Percentiles rank a stretch among this genome's conserved stretches.
phyloP scores from a whole-genome alignment of 2,888 invertebrate species.

The Synanthedon myopaeformis region DNA sequence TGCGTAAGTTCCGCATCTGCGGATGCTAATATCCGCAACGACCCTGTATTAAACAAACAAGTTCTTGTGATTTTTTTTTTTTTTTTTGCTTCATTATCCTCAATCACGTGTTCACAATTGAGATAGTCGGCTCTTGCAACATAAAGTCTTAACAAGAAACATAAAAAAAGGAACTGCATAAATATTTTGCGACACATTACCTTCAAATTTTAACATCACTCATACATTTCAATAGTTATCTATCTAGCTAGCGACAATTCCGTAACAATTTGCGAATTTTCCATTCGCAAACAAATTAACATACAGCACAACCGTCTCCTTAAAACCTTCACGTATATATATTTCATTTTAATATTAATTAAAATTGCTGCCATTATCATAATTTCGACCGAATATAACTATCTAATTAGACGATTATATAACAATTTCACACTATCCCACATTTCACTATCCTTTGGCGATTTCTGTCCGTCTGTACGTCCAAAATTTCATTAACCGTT shows the following conservation, averaged over 20 bases:
- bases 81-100: no score
- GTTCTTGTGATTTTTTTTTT: no score
- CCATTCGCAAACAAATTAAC: neutral
- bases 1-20: no score
- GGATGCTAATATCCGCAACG: no score
- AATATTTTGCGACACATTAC: no score
- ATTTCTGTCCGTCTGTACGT: conserved; percentile 9
- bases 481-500: neutral
- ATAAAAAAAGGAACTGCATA: no score
- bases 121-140: no score
- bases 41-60: no score
- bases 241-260: conserved; percentile 25
- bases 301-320: neutral
- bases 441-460: conserved; percentile 23
- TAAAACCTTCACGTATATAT: neutral
- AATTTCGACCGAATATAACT: neutral
- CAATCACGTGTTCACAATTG: no score
- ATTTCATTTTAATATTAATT: neutral
- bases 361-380: neutral
- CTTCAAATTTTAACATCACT: no score
- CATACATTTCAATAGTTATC: neutral
- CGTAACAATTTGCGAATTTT: conserved; percentile 12
- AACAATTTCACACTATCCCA: neutral
- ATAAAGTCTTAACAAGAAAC: no score
- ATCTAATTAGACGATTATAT: neutral